phyloP scores from a whole-genome alignment of 2,113 vertebrate species.

The Cacatua alba region DNA sequence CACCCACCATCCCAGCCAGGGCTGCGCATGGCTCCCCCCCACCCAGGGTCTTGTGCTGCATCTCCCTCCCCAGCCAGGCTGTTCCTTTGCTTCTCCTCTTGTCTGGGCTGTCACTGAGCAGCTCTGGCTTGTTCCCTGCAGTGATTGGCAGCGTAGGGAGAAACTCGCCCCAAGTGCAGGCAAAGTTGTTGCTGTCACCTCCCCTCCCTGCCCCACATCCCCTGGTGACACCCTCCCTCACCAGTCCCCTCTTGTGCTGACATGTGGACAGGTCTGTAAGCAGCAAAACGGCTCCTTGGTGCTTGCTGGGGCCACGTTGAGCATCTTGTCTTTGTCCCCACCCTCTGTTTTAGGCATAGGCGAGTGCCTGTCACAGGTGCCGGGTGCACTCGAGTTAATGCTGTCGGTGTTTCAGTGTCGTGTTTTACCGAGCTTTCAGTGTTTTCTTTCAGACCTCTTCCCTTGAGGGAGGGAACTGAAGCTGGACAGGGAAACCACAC shows the following conservation, averaged over 20 bases:
- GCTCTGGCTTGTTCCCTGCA: not conserved
- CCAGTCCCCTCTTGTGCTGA: not conserved
- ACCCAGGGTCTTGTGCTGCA: fast-evolving
- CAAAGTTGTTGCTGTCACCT: not conserved
- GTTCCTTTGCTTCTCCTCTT: not conserved
- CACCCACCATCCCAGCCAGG: not conserved
- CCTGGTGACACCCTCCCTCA: not conserved
- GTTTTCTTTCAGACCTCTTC: not conserved
- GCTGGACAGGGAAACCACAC: not conserved
- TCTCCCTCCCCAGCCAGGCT: not conserved
- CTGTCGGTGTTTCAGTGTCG: not conserved
- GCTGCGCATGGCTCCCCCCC: not conserved
- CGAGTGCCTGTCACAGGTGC: not conserved
- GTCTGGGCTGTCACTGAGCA: not conserved
- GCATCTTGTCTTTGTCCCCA: not conserved
- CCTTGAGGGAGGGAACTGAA: not conserved
- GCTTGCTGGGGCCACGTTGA: not conserved
- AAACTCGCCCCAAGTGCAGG: not conserved
- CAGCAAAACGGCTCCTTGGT: not conserved
- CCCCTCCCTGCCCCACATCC: not conserved
- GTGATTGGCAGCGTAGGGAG: fast-evolving
- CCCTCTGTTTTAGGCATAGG: not conserved
- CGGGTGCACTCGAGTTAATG: fast-evolving
- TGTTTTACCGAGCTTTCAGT: not conserved
- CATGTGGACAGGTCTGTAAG: fast-evolving